phyloP scores from a whole-genome alignment of 1,140 invertebrate genomes.

The Chrysoperla carnea region DNA sequence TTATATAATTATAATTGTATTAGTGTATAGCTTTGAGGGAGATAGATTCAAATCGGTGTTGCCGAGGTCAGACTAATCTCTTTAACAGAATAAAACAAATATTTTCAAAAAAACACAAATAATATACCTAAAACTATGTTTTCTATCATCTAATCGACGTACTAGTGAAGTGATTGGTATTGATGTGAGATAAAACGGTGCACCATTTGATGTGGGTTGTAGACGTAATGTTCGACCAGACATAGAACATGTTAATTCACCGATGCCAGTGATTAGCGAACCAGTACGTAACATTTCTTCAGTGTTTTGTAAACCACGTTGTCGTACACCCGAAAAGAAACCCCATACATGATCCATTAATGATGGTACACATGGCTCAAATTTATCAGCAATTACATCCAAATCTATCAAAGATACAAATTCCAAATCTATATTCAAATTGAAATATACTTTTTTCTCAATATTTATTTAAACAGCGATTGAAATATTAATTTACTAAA shows the following conservation, averaged over 20 bases:
- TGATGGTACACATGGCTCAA: slow-evolving; percentile 48
- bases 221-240: slow-evolving; percentile 36
- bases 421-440: background rate
- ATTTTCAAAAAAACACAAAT: too few relatives aligned
- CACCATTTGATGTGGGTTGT: slow-evolving; percentile 45
- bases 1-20: too few relatives aligned
- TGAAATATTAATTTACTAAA: too few relatives aligned
- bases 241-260: slow-evolving; percentile 37
- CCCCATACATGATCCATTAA: slow-evolving; percentile 63
- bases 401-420: slow-evolving; percentile 29
- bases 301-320: slow-evolving; percentile 57
- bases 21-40: too few relatives aligned
- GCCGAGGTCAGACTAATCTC: too few relatives aligned
- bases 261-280: slow-evolving; percentile 54
- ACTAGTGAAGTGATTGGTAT: slow-evolving; percentile 18
- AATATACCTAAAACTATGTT: slow-evolving; percentile 37
- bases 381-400: slow-evolving; percentile 57
- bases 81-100: too few relatives aligned
- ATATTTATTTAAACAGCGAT: too few relatives aligned
- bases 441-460: too few relatives aligned
- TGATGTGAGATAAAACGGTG: slow-evolving; percentile 52
- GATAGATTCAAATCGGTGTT: too few relatives aligned
- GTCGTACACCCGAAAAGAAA: slow-evolving; percentile 53
- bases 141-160: slow-evolving; percentile 46
- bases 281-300: slow-evolving; percentile 62